A percentile compares a stretch with the other conserved stretches of the same genome.
Evolutionary conservation across 2,797 vertebrate genomes (phyloP).

Genomic region (Coregonus sp.): DNA sequence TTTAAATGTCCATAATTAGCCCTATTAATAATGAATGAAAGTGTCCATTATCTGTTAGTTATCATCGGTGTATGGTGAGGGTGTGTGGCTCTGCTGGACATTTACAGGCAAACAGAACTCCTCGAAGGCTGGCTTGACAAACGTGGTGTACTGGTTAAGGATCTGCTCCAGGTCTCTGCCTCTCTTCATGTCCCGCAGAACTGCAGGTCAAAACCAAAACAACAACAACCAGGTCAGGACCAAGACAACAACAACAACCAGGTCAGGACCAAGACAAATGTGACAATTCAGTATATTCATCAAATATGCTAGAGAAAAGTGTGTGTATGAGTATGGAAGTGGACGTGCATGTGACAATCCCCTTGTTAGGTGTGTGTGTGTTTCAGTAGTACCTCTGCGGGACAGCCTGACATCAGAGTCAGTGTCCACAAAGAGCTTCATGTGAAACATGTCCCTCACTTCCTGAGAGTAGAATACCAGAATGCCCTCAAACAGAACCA

Average conservation of each 20-base stretch:
- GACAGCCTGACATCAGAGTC: constrained; percentile 95
- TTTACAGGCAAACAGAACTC: constrained; percentile 96
- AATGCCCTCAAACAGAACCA: constrained; percentile 96
- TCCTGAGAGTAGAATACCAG: constrained; percentile 93
- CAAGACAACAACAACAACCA: neutral
- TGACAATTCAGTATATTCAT: no score
- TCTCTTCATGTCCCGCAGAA: constrained; percentile 91
- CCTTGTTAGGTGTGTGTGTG: neutral
- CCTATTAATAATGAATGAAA: neutral
- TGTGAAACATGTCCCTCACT: constrained; percentile 96
- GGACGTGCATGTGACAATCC: neutral
- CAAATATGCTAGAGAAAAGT: neutral
- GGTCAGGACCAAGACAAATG: neutral
- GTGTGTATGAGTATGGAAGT: neutral
- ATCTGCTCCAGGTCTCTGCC: constrained; percentile 97
- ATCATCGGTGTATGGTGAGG: neutral
- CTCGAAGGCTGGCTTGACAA: constrained; percentile 97
- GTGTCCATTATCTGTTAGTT: neutral
- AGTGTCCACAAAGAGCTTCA: constrained; percentile 96
- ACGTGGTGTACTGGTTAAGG: constrained; percentile 93
- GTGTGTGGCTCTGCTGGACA: constrained; percentile 10
- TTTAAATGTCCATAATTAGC: neutral
- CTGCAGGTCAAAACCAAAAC: constrained; percentile 59
- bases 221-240: neutral
- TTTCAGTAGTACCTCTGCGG: constrained; percentile 78